These are phyloP conservation scores for Paracyprichromis sp. DNA, from an alignment of 2,113 vertebrate genomes.

Conservation along the genomic window DNA sequence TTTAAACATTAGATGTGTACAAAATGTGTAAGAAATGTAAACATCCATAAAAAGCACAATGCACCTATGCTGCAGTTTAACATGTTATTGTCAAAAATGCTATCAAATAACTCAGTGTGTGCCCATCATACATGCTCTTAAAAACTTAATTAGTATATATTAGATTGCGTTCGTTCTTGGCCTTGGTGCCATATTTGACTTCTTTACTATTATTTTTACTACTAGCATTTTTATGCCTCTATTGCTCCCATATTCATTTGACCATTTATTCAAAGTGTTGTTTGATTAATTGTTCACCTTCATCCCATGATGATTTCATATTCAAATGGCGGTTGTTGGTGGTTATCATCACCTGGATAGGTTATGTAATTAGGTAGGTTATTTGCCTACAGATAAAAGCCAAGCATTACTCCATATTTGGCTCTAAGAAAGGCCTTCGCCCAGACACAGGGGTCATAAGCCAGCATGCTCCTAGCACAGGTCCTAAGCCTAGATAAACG, in stretches of 20 bases:
- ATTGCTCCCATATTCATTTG: not conserved
- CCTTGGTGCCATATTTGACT: not conserved
- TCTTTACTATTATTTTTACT: not conserved
- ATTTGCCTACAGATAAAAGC: not conserved
- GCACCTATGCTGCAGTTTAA: not conserved
- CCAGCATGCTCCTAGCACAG: not conserved
- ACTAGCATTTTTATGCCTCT: not conserved
- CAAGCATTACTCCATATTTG: not conserved
- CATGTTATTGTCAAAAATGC: not conserved
- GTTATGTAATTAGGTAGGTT: not conserved
- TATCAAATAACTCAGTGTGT: not conserved
- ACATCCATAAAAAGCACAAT: not conserved
- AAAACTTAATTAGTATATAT: not conserved
- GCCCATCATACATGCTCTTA: not conserved
- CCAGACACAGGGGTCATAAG: not conserved
- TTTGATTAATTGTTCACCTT: not conserved
- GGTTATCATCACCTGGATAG: not conserved
- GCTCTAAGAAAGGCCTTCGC: not conserved
- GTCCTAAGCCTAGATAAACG: not conserved
- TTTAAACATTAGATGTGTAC: not conserved
- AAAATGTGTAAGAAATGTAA: not conserved
- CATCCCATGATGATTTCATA: not conserved
- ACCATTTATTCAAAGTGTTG: not conserved
- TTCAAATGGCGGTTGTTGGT: not conserved
- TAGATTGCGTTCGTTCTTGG: not conserved